Percentiles rank a stretch among this genome's conserved stretches.
Evolutionary conservation across 2,888 invertebrate genomes (phyloP).

Genomic region (Drepana falcataria): DNA sequence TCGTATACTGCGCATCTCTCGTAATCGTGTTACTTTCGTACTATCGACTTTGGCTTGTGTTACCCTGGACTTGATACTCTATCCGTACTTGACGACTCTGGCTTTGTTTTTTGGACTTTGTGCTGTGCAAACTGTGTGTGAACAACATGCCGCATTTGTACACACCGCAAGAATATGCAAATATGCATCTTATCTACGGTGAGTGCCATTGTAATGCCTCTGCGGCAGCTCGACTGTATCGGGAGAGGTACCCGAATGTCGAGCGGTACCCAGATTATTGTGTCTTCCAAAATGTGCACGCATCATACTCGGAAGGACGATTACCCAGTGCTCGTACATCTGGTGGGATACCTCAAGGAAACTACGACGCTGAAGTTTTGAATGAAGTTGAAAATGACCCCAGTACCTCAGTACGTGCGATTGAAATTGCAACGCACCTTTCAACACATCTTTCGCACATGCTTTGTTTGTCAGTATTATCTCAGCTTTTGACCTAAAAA

Average conservation of each 20-base stretch:
- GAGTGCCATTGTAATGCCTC: conserved; percentile 13
- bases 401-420: conserved; percentile 13
- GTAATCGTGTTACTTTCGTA: too few relatives aligned
- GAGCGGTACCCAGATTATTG: conserved; percentile 15
- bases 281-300: conserved; percentile 17
- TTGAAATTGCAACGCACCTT: conserved; percentile 7
- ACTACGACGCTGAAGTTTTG: conserved; percentile 10
- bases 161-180: background rate
- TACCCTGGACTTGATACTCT: too few relatives aligned
- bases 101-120: too few relatives aligned
- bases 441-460: too few relatives aligned
- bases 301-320: conserved; percentile 14
- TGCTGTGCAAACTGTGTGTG: too few relatives aligned
- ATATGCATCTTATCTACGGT: background rate
- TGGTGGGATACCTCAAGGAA: conserved; percentile 9
- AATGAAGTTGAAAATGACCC: conserved; percentile 12
- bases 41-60: too few relatives aligned
- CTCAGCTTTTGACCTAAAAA: too few relatives aligned
- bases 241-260: conserved; percentile 19
- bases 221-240: conserved; percentile 18
- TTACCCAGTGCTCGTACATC: conserved; percentile 11
- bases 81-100: too few relatives aligned
- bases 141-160: background rate
- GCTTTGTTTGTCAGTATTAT: too few relatives aligned
- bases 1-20: too few relatives aligned